These are phyloP conservation scores for Motacilla tschutschensis DNA, from an alignment of 2,113 vertebrate genomes.

Conservation along the genomic window DNA sequence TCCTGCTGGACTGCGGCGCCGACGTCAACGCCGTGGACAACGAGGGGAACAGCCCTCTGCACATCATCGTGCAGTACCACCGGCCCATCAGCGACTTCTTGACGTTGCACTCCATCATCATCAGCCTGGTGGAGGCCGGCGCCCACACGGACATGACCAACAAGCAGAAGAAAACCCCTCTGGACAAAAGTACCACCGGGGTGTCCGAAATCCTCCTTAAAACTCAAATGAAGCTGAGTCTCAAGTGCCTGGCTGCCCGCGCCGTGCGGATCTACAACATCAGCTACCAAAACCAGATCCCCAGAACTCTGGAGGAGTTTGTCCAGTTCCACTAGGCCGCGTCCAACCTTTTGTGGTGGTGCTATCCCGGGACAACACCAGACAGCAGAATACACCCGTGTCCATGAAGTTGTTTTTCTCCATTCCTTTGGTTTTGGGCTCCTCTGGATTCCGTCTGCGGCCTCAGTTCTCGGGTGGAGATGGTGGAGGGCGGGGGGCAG, in stretches of 20 bases:
- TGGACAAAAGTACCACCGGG: slow-evolving; percentile 95
- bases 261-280: slow-evolving; percentile 91
- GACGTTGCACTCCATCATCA: slow-evolving; percentile 96
- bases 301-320: slow-evolving; percentile 94
- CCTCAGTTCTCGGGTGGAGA: slow-evolving; percentile 6
- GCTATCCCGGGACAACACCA: slow-evolving; percentile 61
- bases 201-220: slow-evolving; percentile 97
- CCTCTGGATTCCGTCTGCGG: slow-evolving; percentile 18
- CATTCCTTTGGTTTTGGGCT: neutral
- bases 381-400: slow-evolving; percentile 45
- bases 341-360: slow-evolving; percentile 52
- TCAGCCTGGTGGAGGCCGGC: slow-evolving; percentile 93
- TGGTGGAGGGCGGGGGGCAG: neutral
- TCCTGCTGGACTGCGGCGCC: slow-evolving; percentile 91
- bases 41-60: slow-evolving; percentile 92
- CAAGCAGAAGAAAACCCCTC: slow-evolving; percentile 94
- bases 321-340: slow-evolving; percentile 90
- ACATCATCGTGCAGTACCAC: slow-evolving; percentile 97
- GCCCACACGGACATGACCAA: slow-evolving; percentile 97
- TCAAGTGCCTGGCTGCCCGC: slow-evolving; percentile 97
- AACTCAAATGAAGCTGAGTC: slow-evolving; percentile 98
- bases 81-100: slow-evolving; percentile 98
- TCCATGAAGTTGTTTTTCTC: neutral
- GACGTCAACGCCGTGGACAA: slow-evolving; percentile 89
- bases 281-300: slow-evolving; percentile 94